Base-by-base conservation (phyloP, 2,888 invertebrate genomes). In the Xestobium rufovillosum region DNA sequence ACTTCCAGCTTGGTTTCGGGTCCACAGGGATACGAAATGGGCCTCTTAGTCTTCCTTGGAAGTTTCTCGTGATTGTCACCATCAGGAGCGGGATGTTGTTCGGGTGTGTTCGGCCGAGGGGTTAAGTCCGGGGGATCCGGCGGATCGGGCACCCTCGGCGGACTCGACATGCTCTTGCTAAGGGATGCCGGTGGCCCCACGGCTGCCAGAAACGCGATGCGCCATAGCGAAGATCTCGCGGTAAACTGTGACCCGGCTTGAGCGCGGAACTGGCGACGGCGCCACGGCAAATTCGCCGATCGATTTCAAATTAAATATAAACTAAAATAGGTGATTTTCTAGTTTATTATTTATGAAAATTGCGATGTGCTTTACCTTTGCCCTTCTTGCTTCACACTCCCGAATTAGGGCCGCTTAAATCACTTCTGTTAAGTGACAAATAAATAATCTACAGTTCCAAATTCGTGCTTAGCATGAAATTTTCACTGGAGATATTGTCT, bases 251-350 rank as follows among this genome's bases (percentile, higher is more conserved):
- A 27, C 37, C 38, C 40, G 50, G 39, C 66, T 68, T 36, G 60
- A 67, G 50, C 67, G 64, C 59, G 46, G 64, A 65, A 57, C 68
- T 63, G 45, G 70, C 69, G 55, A 60, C 69, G 53, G 66, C 69
- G 52, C 69, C 67, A n/a, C n/a, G n/a, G n/a, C n/a, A n/a, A n/a
- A n/a, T n/a, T n/a, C n/a, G n/a, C n/a, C n/a, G n/a, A n/a, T n/a
- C n/a, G n/a, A n/a, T n/a, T n/a, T n/a, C n/a, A n/a, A n/a, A n/a
- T n/a, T n/a, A n/a, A n/a, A n/a, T n/a, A n/a, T n/a, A n/a, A n/a
- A n/a, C n/a, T n/a, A n/a, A n/a, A n/a, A n/a, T n/a, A n/a, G n/a
- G n/a, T n/a, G n/a, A n/a, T n/a, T n/a, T n/a, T n/a, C n/a, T n/a
- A n/a, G n/a, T n/a, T n/a, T n/a, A n/a, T n/a, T n/a, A n/a, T n/a